Evolutionary conservation across 2,113 vertebrate genomes (phyloP).

Genomic region (Istiophorus platypterus): DNA sequence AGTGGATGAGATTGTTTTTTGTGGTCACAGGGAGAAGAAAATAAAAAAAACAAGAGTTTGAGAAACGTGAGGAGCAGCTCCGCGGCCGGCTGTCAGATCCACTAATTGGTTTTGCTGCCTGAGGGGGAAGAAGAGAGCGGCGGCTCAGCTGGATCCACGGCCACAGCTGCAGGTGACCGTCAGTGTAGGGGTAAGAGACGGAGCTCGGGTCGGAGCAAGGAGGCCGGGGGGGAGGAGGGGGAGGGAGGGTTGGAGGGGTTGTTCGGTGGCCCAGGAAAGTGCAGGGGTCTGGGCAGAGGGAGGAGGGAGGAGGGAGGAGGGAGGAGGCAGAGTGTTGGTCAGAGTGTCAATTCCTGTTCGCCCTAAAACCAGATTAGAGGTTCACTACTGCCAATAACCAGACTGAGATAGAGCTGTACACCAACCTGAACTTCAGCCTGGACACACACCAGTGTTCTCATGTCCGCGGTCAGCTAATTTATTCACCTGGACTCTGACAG

Average conservation of each 20-base stretch:
- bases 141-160: conserved; percentile 4
- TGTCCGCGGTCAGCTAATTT: too few relatives aligned
- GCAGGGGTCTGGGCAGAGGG: not conserved
- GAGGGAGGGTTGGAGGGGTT: not conserved
- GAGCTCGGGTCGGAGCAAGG: conserved; percentile 7
- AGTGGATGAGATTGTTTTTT: conserved; percentile 44
- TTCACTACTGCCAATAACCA: too few relatives aligned
- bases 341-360: too few relatives aligned
- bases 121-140: conserved; percentile 44
- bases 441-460: too few relatives aligned
- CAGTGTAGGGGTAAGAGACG: conserved; percentile 14
- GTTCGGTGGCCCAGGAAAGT: not conserved
- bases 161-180: conserved; percentile 42
- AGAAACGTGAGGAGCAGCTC: conserved; percentile 25
- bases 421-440: too few relatives aligned
- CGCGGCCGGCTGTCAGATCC: conserved; percentile 40
- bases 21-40: conserved; percentile 47
- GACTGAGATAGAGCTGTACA: too few relatives aligned
- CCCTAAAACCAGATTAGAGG: too few relatives aligned
- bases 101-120: conserved; percentile 69
- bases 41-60: conserved; percentile 40
- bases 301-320: not conserved
- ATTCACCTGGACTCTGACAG: too few relatives aligned
- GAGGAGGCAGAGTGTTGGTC: not conserved
- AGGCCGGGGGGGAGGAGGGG: not conserved